phyloP scores from a whole-genome alignment of 2,113 vertebrate species.

The Desmodus rotundus region DNA sequence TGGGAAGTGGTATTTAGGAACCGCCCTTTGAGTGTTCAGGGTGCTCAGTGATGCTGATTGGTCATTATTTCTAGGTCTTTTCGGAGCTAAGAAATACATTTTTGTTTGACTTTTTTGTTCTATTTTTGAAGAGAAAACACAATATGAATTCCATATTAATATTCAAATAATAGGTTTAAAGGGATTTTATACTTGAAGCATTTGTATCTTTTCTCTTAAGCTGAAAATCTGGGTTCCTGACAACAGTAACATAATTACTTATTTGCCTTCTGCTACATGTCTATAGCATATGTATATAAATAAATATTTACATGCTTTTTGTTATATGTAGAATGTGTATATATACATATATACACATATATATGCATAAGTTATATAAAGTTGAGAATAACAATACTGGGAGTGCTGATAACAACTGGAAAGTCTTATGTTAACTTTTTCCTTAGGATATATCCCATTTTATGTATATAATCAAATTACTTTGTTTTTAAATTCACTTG shows the following conservation, averaged over 20 bases:
- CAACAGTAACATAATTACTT: background rate
- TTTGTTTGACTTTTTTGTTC: background rate
- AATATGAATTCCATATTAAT: background rate
- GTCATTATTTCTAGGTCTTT: background rate
- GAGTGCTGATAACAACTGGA: background rate
- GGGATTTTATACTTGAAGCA: background rate
- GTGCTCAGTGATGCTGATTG: background rate
- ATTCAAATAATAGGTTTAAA: conserved; percentile 4
- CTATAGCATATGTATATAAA: background rate
- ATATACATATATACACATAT: too few species aligned
- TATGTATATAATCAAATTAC: background rate
- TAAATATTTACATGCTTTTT: background rate
- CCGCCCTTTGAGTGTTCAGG: background rate
- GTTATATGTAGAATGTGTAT: background rate
- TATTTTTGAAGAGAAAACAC: conserved; percentile 20
- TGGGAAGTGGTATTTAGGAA: background rate
- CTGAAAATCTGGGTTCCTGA: background rate
- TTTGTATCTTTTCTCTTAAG: conserved; percentile 2
- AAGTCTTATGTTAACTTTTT: too few species aligned
- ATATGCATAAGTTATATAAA: background rate
- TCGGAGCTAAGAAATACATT: background rate
- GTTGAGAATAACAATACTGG: background rate
- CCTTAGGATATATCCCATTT: background rate
- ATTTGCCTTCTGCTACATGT: background rate
- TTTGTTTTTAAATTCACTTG: conserved; percentile 13